A percentile compares a stretch with the other conserved stretches of the same genome.
Evolutionary conservation across 1,140 invertebrate species (phyloP).

Genomic region (Harpegnathos saltator): DNA sequence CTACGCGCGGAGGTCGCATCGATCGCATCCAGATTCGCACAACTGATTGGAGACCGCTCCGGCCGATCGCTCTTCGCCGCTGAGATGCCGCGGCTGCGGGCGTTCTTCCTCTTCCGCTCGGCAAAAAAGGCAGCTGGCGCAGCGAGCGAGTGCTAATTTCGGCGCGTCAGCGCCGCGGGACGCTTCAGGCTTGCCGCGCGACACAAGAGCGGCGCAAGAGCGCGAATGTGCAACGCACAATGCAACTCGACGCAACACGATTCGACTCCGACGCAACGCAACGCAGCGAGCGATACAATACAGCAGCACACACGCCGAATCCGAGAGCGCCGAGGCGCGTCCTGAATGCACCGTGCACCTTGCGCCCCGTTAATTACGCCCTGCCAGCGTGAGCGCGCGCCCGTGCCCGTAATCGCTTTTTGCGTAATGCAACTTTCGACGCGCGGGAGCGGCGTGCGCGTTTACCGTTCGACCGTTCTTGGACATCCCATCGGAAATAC

Average conservation of each 20-base stretch:
- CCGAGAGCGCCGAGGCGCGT: conserved; percentile 9
- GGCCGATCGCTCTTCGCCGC: conserved; percentile 2
- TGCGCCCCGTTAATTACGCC: conserved; percentile 45
- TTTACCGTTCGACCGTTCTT: too few relatives aligned
- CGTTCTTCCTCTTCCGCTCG: conserved; percentile 6
- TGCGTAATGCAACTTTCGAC: conserved; percentile 36
- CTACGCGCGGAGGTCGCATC: too few relatives aligned
- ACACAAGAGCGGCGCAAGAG: conserved; percentile 53
- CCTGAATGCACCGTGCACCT: conserved; percentile 48
- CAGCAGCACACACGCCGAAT: conserved; percentile 2
- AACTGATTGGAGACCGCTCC: conserved; percentile 19
- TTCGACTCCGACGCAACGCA: conserved; percentile 51
- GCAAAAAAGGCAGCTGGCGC: conserved; percentile 54
- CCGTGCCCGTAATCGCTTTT: conserved; percentile 30
- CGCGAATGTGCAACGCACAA: conserved; percentile 58
- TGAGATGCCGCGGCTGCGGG: neutral
- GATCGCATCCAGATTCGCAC: conserved; percentile 25
- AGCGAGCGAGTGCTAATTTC: conserved; percentile 58
- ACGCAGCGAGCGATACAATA: conserved; percentile 33
- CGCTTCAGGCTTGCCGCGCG: conserved; percentile 61
- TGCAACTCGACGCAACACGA: conserved; percentile 61
- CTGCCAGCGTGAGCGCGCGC: neutral
- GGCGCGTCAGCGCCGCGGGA: conserved; percentile 37
- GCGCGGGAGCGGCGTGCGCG: neutral
- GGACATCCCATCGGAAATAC: neutral